Percentiles rank a stretch among this genome's conserved stretches.
phyloP scores from a whole-genome alignment of 2,797 vertebrate genomes.

The Psittacula echo region DNA sequence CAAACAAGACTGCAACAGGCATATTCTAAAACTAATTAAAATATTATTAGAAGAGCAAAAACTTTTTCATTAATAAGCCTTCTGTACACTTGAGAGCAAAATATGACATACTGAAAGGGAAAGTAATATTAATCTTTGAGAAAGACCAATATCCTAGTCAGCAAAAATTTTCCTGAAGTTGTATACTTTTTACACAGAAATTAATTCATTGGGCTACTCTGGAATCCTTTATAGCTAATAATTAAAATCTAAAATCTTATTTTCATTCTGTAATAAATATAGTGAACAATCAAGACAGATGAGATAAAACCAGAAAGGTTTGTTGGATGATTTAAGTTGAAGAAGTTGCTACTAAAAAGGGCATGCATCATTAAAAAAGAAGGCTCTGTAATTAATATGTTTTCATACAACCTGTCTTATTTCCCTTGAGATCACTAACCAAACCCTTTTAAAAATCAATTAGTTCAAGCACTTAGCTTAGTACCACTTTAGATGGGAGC shows the following conservation, averaged over 20 bases:
- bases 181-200: constrained; percentile 30
- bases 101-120: background rate
- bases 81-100: constrained; percentile 19
- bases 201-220: constrained; percentile 11
- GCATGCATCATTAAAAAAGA: constrained; percentile 64
- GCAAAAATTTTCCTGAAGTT: constrained; percentile 33
- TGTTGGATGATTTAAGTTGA: constrained; percentile 42
- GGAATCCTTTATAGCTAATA: constrained; percentile 41
- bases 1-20: background rate
- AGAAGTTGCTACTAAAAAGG: constrained; percentile 48
- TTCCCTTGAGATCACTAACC: constrained; percentile 64
- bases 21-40: background rate
- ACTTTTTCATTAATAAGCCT: background rate
- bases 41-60: constrained; percentile 10
- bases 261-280: constrained; percentile 39
- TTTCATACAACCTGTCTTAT: constrained; percentile 67
- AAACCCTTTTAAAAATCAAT: constrained; percentile 71
- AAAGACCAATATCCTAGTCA: constrained; percentile 27
- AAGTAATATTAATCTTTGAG: constrained; percentile 8
- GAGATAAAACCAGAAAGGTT: constrained; percentile 40
- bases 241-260: constrained; percentile 56
- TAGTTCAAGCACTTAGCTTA: constrained; percentile 68
- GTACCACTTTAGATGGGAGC: constrained; percentile 53
- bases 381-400: constrained; percentile 64
- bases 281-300: constrained; percentile 47